Evolutionary conservation across 2,113 vertebrate species (phyloP), one percentile per base, ranked within the genome.

Genomic region (Etheostoma spectabile): DNA sequence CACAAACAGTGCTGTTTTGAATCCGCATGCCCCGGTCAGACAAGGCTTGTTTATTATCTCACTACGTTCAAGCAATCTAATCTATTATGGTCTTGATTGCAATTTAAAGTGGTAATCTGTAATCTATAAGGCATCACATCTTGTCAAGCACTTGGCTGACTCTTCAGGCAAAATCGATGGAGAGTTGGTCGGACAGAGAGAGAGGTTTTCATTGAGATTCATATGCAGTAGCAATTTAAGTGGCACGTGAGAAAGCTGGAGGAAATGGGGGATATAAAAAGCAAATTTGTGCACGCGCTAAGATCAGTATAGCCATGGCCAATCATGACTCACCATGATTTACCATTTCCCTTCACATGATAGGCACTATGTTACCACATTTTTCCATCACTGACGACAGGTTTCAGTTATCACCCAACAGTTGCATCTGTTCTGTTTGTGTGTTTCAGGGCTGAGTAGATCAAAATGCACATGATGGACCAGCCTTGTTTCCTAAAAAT

Each of bases 181-280:
- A 76, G 82, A 74, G 79, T 74, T 69, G 65, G 87, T 79, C 74
- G 56, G 77, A 51, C 53, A 27, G 46, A 77, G 83, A 59, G 83
- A 86, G 77, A 90, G 82, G 80, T 86, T 89, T 91, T 91, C 83
- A 91, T 91, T 84, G 89, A 70, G 82, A 89, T 81, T 85, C 84
- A 79, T 85, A 73, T 74, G 68, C 56, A 52, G 74, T 24, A 24
- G 74, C 70, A 27, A 69, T 79, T 84, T 83, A 27, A 85, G 66
- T 18, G 62, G 59, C 49, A 18, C 55, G 0, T 42, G 49, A 82
- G 80, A 62, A 65, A 55, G 59, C 77, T 63, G 82, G 49, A 70
- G 65, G 45, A 49, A 49, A 57, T 2, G 56, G 52, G 48, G 27
- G 8, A 65, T 38, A 57, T 33, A 6, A 52, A 49, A 42, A 2